Conservation (phyloP, 2,888 invertebrate genomes). For the Idaea dimidiata region DNA sequence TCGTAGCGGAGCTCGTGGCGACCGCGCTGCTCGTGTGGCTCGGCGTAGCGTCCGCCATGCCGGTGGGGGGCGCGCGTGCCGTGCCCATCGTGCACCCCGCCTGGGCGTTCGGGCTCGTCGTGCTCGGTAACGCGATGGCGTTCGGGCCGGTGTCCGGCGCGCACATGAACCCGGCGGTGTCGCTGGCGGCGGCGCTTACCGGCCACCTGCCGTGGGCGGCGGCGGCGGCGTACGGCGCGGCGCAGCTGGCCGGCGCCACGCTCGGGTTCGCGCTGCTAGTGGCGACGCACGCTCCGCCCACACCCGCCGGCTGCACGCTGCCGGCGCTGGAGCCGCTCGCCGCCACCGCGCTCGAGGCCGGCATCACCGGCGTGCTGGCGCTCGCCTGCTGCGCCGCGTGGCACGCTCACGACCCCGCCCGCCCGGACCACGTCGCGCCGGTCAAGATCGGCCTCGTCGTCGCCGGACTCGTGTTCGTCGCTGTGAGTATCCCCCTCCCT, state of each 20-base stretch:
- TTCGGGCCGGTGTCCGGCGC: conserved; percentile 88
- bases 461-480: conserved; percentile 62
- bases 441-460: conserved; percentile 64
- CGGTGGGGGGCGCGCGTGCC: conserved; percentile 21
- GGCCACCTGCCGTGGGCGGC: conserved; percentile 64
- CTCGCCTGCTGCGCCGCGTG: conserved; percentile 54
- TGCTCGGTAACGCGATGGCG: conserved; percentile 50
- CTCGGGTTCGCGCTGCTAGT: conserved; percentile 52
- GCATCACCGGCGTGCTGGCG: conserved; percentile 51
- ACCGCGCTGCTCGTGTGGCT: conserved; percentile 67
- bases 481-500: conserved; percentile 40
- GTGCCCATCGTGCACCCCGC: conserved; percentile 56
- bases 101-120: conserved; percentile 61
- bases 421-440: conserved; percentile 52
- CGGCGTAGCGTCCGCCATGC: conserved; percentile 53
- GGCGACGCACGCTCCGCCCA: conserved; percentile 35
- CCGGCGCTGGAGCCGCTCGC: conserved; percentile 17
- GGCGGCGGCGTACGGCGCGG: conserved; percentile 48
- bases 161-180: conserved; percentile 90
- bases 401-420: conserved; percentile 46
- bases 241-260: conserved; percentile 55
- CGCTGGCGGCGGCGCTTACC: conserved; percentile 82
- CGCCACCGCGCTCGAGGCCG: conserved; percentile 44
- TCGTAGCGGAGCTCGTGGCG: conserved; percentile 54
- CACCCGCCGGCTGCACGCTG: conserved; percentile 19